phyloP scores from a whole-genome alignment of 1,140 invertebrate genomes.

The Bombus sylvicola region DNA sequence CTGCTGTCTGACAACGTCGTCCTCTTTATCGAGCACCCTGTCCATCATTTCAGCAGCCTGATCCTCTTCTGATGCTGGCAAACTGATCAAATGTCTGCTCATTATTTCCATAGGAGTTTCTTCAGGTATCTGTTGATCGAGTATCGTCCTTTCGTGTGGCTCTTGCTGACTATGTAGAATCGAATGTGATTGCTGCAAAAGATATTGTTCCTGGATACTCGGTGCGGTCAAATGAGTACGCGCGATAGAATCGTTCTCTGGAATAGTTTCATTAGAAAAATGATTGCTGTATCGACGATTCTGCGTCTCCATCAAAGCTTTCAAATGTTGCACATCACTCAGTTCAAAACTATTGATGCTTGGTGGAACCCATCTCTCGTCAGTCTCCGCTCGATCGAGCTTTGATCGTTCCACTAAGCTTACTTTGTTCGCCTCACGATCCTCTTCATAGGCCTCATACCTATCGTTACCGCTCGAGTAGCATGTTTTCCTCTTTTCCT shows the following conservation, averaged over 20 bases:
- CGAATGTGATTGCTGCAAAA: conserved; percentile 70
- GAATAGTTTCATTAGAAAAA: conserved; percentile 73
- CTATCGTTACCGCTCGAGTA: conserved; percentile 73
- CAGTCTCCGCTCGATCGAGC: conserved; percentile 83
- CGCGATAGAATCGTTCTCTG: conserved; percentile 23
- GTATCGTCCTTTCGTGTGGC: conserved; percentile 56
- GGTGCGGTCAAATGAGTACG: conserved; percentile 73
- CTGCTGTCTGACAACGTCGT: conserved; percentile 79
- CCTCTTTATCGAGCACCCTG: conserved; percentile 76
- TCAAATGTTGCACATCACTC: conserved; percentile 77
- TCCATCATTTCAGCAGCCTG: conserved; percentile 75
- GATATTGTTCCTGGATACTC: conserved; percentile 77
- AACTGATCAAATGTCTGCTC: conserved; percentile 77
- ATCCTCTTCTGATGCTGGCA: conserved; percentile 77
- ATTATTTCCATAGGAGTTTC: conserved; percentile 77
- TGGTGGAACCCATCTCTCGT: conserved; percentile 87
- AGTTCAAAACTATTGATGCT: conserved; percentile 82
- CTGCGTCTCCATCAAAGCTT: conserved; percentile 79
- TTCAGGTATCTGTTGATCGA: conserved; percentile 37
- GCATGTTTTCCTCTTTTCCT: conserved; percentile 76
- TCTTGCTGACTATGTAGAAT: conserved; percentile 69
- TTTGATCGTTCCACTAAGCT: conserved; percentile 79
- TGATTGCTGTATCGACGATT: conserved; percentile 77
- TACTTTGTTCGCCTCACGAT: conserved; percentile 75
- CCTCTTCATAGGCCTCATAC: conserved; percentile 74